Percentiles rank a stretch among this genome's conserved stretches.
Conservation (phyloP, 92 coral and sea anemone species). For the Palythoa heliodiscus region DNA sequence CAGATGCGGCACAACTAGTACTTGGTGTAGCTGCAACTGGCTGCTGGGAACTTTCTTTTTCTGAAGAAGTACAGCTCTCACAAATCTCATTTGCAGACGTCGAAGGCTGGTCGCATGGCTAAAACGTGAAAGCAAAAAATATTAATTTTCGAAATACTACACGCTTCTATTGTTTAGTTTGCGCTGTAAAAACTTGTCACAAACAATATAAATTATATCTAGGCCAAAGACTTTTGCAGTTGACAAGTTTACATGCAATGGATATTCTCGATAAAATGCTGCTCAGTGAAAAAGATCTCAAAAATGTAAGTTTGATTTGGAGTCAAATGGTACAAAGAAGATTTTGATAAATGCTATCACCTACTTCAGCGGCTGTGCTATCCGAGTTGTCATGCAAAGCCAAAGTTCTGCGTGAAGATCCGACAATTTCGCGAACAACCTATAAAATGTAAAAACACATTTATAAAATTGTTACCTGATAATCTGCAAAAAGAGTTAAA, state of each 20-base stretch:
- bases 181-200: too few relatives aligned
- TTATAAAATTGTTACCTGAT: background rate
- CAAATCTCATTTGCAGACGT: constrained; percentile 1
- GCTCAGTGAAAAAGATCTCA: constrained; percentile 13
- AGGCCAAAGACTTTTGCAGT: too few relatives aligned
- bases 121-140: constrained; percentile 13
- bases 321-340: constrained; percentile 11
- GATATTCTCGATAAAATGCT: constrained; percentile 1
- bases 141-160: background rate
- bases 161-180: background rate
- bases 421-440: constrained; percentile 27
- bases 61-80: constrained; percentile 6
- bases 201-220: too few relatives aligned
- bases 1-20: background rate
- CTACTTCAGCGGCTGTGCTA: constrained; percentile 10
- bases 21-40: constrained; percentile 9
- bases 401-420: constrained; percentile 22
- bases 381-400: constrained; percentile 5
- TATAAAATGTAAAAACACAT: constrained; percentile 13
- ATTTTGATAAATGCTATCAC: constrained; percentile 29
- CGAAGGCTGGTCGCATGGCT: constrained; percentile 14
- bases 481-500: constrained; percentile 9
- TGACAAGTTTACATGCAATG: constrained; percentile 1
- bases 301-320: background rate
- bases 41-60: background rate